Percentiles rank a stretch among this genome's conserved stretches.
phyloP scores from a whole-genome alignment of 2,888 invertebrate species.

The Callimorpha dominula region DNA sequence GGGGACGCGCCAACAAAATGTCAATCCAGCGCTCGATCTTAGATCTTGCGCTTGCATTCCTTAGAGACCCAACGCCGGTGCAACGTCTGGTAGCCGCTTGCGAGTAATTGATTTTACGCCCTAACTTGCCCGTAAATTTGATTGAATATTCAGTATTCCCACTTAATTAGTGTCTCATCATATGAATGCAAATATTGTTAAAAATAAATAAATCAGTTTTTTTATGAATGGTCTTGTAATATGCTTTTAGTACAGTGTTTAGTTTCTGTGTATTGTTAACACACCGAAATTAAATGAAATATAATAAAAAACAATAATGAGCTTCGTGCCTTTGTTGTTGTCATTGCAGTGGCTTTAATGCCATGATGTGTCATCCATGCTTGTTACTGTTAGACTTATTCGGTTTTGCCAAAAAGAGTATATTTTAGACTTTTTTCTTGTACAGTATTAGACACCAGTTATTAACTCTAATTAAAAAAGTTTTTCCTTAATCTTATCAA shows the following conservation, averaged over 20 bases:
- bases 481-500: neutral
- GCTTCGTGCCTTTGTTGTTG: neutral
- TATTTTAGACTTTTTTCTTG: neutral
- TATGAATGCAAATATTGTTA: neutral
- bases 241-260: neutral
- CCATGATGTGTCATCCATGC: neutral
- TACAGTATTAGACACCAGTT: neutral
- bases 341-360: neutral
- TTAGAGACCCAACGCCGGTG: slow-evolving; percentile 55
- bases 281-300: too few species aligned
- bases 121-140: neutral
- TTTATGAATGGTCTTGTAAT: neutral
- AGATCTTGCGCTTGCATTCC: slow-evolving; percentile 66
- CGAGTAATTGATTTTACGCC: slow-evolving; percentile 42
- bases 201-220: neutral
- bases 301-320: neutral
- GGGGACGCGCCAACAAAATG: slow-evolving; percentile 73
- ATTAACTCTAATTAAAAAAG: neutral
- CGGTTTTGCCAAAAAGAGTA: neutral
- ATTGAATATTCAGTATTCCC: neutral
- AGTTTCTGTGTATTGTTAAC: neutral
- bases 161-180: neutral
- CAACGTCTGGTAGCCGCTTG: slow-evolving; percentile 50
- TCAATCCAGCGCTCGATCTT: slow-evolving; percentile 79
- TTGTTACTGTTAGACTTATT: neutral